These are phyloP conservation scores for Drosophila atripex DNA, from an alignment of 2,888 invertebrate species.

Conservation along the genomic window DNA sequence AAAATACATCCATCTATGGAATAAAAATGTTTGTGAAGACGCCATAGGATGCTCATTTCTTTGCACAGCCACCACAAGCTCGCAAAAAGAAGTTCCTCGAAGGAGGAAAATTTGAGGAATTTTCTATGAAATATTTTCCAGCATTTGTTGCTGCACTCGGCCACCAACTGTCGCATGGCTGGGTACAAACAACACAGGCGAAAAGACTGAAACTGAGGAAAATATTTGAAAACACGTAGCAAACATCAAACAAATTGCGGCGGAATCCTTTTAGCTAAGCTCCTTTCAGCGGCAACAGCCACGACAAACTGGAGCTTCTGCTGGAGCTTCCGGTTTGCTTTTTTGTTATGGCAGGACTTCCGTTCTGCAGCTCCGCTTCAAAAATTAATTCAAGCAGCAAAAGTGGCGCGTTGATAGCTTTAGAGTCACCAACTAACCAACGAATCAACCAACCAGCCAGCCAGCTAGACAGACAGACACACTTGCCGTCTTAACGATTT, in stretches of 20 bases:
- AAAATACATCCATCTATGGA: not conserved
- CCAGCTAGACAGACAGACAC: constrained; percentile 58
- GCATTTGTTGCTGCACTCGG: constrained; percentile 57
- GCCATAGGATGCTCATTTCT: constrained; percentile 37
- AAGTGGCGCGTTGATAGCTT: constrained; percentile 73
- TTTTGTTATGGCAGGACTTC: constrained; percentile 70
- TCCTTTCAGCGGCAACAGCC: constrained; percentile 58
- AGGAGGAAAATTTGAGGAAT: constrained; percentile 42
- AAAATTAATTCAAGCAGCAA: constrained; percentile 76
- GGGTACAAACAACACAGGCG: constrained; percentile 17
- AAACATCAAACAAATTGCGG: constrained; percentile 77
- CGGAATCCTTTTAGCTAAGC: constrained; percentile 74
- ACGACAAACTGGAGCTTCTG: constrained; percentile 40
- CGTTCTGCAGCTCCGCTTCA: constrained; percentile 24
- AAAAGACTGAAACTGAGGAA: constrained; percentile 55
- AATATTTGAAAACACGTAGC: constrained; percentile 76
- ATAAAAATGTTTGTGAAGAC: constrained; percentile 18
- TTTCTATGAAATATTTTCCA: constrained; percentile 42
- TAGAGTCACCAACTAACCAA: constrained; percentile 23
- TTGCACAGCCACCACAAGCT: constrained; percentile 27
- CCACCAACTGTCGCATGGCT: constrained; percentile 55
- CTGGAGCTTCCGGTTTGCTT: constrained; percentile 64
- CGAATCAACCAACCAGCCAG: not conserved
- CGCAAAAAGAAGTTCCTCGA: constrained; percentile 20
- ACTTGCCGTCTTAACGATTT: constrained; percentile 53